Base-by-base conservation (phyloP, 2,113 vertebrate species). In the Harpagus bidentatus region DNA sequence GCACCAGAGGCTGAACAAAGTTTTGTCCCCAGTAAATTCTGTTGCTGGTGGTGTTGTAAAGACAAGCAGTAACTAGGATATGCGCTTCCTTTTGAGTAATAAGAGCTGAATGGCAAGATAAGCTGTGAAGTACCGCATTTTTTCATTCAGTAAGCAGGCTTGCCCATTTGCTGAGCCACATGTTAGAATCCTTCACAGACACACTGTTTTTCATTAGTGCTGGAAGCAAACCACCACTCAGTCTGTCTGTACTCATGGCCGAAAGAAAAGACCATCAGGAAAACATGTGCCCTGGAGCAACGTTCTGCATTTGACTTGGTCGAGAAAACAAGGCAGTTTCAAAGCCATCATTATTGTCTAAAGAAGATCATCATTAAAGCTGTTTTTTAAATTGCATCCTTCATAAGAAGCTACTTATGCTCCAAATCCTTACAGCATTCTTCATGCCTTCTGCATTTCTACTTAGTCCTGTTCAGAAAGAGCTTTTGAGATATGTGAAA, bases 311-410 rank as follows among this genome's bases (percentile, higher is more conserved):
- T 87, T 89, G 59, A 62, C 52, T 85, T 59, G 38, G 42, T 71
- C 67, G 43, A 45, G 82, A 88, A 94, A 84, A 91, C 56, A 90
- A 67, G 42, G 25, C 18, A 11, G 16, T 91, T 93, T 91, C 67
- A 88, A 96, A 96, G 93, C 50, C 38, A n/a, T 86, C 86, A 82
- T 77, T 85, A 92, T 55, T 87, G 63, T 72, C 53, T 78, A 22
- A 86, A 86, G 29, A 86, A 88, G 29, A 52, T 73, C 53, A 65
- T 93, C 7, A 97, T 96, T 97, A 97, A 79, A 83, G 53, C 36
- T 59, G 23, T 20, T 89, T 92, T 82, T 66, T 48, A 78, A 95
- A 93, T 86, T 77, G 45, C 47, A 79, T 53, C 45, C 45, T 96
- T 92, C 85, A 92, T 32, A 91, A 89, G 71, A 96, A 90, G 50